Conservation (phyloP, 2,113 vertebrate genomes). For the Mus musculus region GRCm39 chr3:110976501-110977000, state of each 20-base stretch:
- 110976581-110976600: neutral
- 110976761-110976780: neutral
- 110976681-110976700: neutral
- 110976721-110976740: neutral
- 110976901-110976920: slow-evolving; percentile 23
- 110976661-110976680: neutral
- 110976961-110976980: neutral
- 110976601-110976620: neutral
- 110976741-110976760: neutral
- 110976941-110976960: neutral
- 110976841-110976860: neutral
- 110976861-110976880: neutral
- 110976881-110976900: neutral
- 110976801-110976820: neutral
- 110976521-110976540: too few relatives aligned
- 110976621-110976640: neutral
- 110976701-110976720: neutral
- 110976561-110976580: neutral
- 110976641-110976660: slow-evolving; percentile 47
- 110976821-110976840: neutral
- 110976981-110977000: neutral
- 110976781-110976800: slow-evolving; percentile 4
- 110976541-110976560: neutral
- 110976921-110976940: neutral
- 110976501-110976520: neutral